Evolutionary conservation across 2,113 vertebrate genomes (phyloP), one percentile per base, ranked within the genome.

Genomic region (Megaceryle maxima): DNA sequence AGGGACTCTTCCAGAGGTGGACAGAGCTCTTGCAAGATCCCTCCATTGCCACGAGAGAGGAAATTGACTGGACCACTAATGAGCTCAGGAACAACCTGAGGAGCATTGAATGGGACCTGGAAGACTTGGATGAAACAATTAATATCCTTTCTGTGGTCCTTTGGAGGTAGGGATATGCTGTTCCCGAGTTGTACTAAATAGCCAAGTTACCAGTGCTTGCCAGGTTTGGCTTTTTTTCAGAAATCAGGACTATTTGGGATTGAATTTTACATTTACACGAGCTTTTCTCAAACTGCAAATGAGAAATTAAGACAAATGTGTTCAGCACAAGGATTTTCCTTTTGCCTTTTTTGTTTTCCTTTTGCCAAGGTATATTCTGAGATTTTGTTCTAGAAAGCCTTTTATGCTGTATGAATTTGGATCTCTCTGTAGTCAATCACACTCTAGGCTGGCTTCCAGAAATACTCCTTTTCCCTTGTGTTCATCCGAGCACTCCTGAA

Each of bases 91-190:
- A 99, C 97, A 99, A 99, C 89, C 97, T 99, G 87, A 98, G 99
- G 53, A 99, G 99, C 97, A 99, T 99, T 1, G 99, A 99, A 90
- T 99, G 99, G 99, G 99, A 99, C 96, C 97, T 99, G 73, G 99
- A 99, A 88, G 99, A 99, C 97, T 98, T 99, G 10, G 99, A 99
- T 37, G 99, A 99, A 97, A 99, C 99, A 9, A 99, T 99, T 97
- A 99, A 99, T 99, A 99, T 99, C 99, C 98, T 99, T 98, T 96
- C 59, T 46, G 67, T 93, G 35, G 69, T 14, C 18, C 48, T 74
- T 24, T 43, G 39, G 83, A 72, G 66, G n/a, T 11, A 10, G 51
- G 29, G 51, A 13, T 2, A 0, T 62, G 48, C 2, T 2, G 29
- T 39, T 84, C 33, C 17, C 2, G 1, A 43, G 55, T 16, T 83